Evolutionary conservation across 2,113 vertebrate species (phyloP).

Genomic region (Rhinolophus ferrumequinum): DNA sequence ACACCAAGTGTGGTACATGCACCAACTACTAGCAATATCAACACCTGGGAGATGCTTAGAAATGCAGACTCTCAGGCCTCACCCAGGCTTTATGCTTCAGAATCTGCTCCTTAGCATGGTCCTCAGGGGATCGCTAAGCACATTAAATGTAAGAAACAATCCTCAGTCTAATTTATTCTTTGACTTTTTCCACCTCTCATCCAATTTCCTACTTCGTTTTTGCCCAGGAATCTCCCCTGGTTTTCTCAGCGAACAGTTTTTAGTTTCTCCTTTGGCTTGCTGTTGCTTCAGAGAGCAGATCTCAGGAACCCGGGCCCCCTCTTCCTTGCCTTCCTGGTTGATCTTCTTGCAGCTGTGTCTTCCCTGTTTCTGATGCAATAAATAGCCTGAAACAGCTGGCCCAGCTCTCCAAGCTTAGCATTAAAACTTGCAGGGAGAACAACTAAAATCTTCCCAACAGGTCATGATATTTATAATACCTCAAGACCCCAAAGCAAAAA

Average conservation of each 20-base stretch:
- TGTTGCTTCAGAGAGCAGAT: not conserved
- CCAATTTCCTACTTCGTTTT: slow-evolving; percentile 49
- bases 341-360: slow-evolving; percentile 73
- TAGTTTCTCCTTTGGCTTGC: not conserved
- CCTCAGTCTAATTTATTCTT: not conserved
- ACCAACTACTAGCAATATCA: not conserved
- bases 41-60: not conserved
- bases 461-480: not conserved
- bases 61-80: not conserved
- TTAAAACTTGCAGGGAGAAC: slow-evolving; percentile 22
- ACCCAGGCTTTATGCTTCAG: not conserved
- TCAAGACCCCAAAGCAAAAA: not conserved
- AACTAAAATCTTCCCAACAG: not conserved
- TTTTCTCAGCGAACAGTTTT: not conserved
- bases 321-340: slow-evolving; percentile 41
- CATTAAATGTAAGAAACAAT: not conserved
- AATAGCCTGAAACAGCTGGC: slow-evolving; percentile 71
- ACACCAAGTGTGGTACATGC: accelerated
- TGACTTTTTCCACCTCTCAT: not conserved
- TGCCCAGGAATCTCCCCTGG: not conserved
- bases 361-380: slow-evolving; percentile 64
- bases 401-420: slow-evolving; percentile 49
- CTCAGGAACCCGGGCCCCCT: not conserved
- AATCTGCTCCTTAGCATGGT: not conserved
- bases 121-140: not conserved